Conservation (phyloP, 2,113 vertebrate genomes). For the Prolemur simus region DNA sequence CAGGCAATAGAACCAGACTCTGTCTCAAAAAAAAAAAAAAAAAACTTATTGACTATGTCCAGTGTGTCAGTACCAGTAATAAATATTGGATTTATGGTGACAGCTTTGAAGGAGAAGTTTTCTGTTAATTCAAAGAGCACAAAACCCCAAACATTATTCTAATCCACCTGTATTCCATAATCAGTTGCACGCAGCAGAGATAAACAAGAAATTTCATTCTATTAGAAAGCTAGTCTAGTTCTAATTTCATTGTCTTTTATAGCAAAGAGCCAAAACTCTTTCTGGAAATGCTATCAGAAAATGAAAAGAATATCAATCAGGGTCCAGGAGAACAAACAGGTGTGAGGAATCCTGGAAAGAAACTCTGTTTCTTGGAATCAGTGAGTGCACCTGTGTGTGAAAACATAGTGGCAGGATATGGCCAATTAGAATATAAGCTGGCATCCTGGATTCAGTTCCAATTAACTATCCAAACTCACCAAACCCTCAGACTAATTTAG, state of each 20-base stretch:
- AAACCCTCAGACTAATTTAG: background rate
- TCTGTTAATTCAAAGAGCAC: background rate
- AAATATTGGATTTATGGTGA: background rate
- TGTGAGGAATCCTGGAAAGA: background rate
- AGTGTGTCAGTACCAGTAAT: background rate
- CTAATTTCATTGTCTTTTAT: background rate
- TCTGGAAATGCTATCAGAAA: background rate
- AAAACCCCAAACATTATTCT: background rate
- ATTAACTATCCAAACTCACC: background rate
- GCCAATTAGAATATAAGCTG: background rate
- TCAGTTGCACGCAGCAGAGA: background rate
- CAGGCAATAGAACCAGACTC: no score
- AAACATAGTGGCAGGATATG: background rate
- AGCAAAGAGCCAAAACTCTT: background rate
- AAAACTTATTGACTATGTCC: background rate
- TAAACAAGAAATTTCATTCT: background rate
- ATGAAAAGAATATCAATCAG: background rate
- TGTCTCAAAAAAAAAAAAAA: no score
- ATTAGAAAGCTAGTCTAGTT: background rate
- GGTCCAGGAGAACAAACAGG: background rate
- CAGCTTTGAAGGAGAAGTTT: background rate
- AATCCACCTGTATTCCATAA: background rate
- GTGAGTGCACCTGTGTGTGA: fast-evolving
- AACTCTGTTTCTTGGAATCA: background rate
- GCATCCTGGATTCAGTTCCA: background rate